Base-by-base conservation (phyloP, 2,888 invertebrate species). In the Hyles lineata region DNA sequence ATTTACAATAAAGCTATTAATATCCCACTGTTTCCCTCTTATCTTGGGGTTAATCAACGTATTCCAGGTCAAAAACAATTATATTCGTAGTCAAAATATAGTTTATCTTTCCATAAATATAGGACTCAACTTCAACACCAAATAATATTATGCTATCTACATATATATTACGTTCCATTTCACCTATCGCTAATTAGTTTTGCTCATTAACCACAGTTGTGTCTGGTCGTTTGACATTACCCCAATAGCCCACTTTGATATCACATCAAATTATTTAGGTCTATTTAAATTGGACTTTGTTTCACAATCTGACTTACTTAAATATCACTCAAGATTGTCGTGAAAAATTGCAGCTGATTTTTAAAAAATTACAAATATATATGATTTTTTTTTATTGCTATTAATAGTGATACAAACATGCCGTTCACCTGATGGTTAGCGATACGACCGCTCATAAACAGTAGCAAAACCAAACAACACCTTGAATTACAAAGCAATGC, bases 151-250 rank as follows among this genome's bases (percentile, higher is more conserved):
- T 50, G 7, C 43, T 43, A 67, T 67, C 7, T 50, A 17, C 5
- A 60, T 25, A 59, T 3, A 21, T 59, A 59, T 59, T 29, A 63
- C 43, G 35, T 43, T 23, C 67, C 67, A 67, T 50, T 67, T 67
- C 67, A 67, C 23, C 67, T 67, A 67, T 50, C 67, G 43, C 67
- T 67, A 67, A 63, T 63, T 43, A 67, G 50, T 50, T 21, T 21
- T 55, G 55, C 19, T 55, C 7, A 55, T n/a, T 55, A 55, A n/a
- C n/a, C 5, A 21, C 43, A 23, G 50, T 67, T 29, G 21, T 17
- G 50, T 43, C 43, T 67, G 67, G 23, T 43, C 67, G n/a, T 7
- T 35, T 43, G 50, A 67, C 67, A 67, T 67, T 67, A 67, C 67
- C 23, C 67, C 50, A 67, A 23, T 67, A 25, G 15, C 67, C 67